These are phyloP conservation scores for Calameuta filiformis DNA, from an alignment of 2,888 invertebrate genomes.

Conservation along the genomic window DNA sequence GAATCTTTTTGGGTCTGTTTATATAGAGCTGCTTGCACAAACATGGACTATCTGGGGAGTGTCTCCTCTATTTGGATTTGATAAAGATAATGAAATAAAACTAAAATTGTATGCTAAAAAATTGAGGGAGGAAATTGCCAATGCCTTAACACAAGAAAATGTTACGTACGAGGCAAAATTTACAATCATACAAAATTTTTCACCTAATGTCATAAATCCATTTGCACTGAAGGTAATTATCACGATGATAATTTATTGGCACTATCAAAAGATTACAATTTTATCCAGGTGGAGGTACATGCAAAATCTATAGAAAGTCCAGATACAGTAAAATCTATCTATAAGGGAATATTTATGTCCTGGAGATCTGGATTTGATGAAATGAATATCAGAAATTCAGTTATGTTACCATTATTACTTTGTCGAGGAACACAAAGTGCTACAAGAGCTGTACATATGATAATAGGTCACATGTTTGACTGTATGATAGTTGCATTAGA, in stretches of 20 bases:
- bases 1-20: neutral
- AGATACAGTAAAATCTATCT: slow-evolving; percentile 38
- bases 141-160: slow-evolving; percentile 45
- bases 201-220: slow-evolving; percentile 37
- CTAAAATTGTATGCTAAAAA: slow-evolving; percentile 58
- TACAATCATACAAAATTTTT: slow-evolving; percentile 30
- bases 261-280: neutral
- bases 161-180: slow-evolving; percentile 50
- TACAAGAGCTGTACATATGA: slow-evolving; percentile 48
- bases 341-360: slow-evolving; percentile 55
- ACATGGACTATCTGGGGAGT: slow-evolving; percentile 60
- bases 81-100: slow-evolving; percentile 41
- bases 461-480: slow-evolving; percentile 56
- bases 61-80: slow-evolving; percentile 55
- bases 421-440: slow-evolving; percentile 52
- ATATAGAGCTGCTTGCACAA: slow-evolving; percentile 50
- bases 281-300: slow-evolving; percentile 41
- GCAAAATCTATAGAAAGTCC: slow-evolving; percentile 25
- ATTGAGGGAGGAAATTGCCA: slow-evolving; percentile 56
- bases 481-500: slow-evolving; percentile 49
- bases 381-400: slow-evolving; percentile 25
- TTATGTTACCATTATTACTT: slow-evolving; percentile 54
- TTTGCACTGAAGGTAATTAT: slow-evolving; percentile 44
- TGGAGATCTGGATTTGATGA: slow-evolving; percentile 41
- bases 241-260: neutral